Evolutionary conservation across 2,888 invertebrate genomes (phyloP).

Genomic region (Ectemnius continuus): DNA sequence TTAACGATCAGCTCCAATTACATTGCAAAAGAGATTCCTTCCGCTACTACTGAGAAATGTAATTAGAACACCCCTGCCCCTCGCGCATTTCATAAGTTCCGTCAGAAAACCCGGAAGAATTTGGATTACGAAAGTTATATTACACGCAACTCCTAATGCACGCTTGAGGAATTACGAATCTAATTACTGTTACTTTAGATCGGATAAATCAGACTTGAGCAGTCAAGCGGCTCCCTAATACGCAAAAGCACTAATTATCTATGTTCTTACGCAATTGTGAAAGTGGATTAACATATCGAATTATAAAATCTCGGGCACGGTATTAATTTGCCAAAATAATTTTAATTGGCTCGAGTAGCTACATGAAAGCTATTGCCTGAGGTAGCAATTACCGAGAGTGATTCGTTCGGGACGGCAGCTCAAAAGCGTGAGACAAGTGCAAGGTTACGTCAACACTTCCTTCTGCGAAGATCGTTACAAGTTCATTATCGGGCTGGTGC

Average conservation of each 20-base stretch:
- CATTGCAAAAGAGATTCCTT: constrained; percentile 45
- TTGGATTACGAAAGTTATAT: constrained; percentile 14
- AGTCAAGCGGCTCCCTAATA: neutral
- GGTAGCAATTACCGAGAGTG: constrained; percentile 21
- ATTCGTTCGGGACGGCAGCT: constrained; percentile 35
- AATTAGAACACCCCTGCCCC: constrained; percentile 41
- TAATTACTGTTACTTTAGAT: neutral
- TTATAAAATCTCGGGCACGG: too few species aligned
- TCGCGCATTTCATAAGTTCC: constrained; percentile 7
- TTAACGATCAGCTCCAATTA: constrained; percentile 50
- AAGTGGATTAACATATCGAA: too few species aligned
- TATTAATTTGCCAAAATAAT: too few species aligned
- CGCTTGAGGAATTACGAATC: neutral
- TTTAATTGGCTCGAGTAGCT: too few species aligned
- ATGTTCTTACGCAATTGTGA: too few species aligned
- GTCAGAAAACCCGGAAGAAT: constrained; percentile 20
- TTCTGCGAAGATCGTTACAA: constrained; percentile 48
- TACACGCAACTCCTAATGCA: neutral
- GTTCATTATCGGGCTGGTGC: constrained; percentile 54
- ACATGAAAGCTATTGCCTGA: too few species aligned
- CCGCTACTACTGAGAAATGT: constrained; percentile 37
- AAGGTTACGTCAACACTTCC: constrained; percentile 45
- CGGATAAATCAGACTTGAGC: neutral
- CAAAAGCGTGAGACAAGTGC: constrained; percentile 40
- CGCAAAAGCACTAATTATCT: neutral